Evolutionary conservation across 2,113 vertebrate species (phyloP).

Genomic region (Butorides virescens): DNA sequence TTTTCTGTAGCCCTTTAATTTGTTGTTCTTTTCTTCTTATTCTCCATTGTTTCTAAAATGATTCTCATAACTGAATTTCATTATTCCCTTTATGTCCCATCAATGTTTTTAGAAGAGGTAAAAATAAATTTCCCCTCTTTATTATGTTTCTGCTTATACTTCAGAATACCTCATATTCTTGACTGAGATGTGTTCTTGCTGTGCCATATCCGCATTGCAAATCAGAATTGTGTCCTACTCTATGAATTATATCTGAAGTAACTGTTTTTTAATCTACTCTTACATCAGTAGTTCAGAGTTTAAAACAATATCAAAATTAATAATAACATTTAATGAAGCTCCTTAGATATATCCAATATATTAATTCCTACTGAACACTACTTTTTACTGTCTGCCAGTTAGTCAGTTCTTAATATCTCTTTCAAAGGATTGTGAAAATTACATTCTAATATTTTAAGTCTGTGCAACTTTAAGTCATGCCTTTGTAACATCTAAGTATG

Average conservation of each 20-base stretch:
- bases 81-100: not conserved
- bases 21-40: not conserved
- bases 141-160: not conserved
- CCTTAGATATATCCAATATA: not conserved
- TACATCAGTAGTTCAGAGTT: not conserved
- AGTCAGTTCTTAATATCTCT: not conserved
- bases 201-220: accelerated
- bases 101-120: not conserved
- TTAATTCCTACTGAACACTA: not conserved
- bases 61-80: not conserved
- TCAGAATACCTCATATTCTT: not conserved
- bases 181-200: not conserved
- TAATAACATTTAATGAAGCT: not conserved
- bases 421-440: not conserved
- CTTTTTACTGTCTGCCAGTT: not conserved
- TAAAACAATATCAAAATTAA: not conserved
- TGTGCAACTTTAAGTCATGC: not conserved
- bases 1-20: not conserved
- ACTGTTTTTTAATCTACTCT: not conserved
- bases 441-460: not conserved
- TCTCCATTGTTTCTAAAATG: not conserved
- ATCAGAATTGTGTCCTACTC: not conserved
- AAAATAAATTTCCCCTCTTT: not conserved
- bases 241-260: not conserved
- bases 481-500: not conserved